These are phyloP conservation scores for Myathropa florea DNA, from an alignment of 2,888 invertebrate genomes.

Conservation along the genomic window DNA sequence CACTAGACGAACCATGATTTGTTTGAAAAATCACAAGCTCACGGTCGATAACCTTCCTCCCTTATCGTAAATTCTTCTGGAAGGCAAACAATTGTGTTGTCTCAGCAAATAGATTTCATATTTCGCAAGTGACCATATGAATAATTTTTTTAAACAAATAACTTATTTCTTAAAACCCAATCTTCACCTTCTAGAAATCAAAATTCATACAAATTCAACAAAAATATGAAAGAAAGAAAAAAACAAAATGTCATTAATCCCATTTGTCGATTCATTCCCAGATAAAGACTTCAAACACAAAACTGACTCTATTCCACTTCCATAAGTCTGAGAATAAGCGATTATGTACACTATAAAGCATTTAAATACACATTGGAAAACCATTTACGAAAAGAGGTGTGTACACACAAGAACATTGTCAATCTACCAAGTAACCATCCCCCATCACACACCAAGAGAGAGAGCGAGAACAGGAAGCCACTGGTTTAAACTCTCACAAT, in stretches of 20 bases:
- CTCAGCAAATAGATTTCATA: background rate
- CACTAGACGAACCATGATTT: too few relatives aligned
- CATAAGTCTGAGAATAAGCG: background rate
- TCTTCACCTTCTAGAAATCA: background rate
- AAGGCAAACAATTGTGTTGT: background rate
- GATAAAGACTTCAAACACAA: background rate
- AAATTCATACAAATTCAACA: background rate
- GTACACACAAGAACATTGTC: constrained; percentile 1
- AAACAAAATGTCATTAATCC: background rate
- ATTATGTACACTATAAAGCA: constrained; percentile 1
- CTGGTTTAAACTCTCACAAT: background rate
- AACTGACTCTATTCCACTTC: background rate
- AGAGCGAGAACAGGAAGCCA: background rate
- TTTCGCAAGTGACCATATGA: background rate
- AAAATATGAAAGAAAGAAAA: background rate
- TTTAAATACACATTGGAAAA: background rate
- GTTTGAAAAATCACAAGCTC: background rate
- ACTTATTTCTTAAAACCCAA: background rate
- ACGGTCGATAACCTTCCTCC: background rate
- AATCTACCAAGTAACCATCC: background rate
- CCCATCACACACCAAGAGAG: background rate
- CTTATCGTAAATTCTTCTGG: background rate
- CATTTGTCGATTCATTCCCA: background rate
- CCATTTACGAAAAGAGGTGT: background rate
- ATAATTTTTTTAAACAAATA: background rate